Base-by-base conservation (phyloP, 2,797 vertebrate species). In the Spinus olivaceus region DNA sequence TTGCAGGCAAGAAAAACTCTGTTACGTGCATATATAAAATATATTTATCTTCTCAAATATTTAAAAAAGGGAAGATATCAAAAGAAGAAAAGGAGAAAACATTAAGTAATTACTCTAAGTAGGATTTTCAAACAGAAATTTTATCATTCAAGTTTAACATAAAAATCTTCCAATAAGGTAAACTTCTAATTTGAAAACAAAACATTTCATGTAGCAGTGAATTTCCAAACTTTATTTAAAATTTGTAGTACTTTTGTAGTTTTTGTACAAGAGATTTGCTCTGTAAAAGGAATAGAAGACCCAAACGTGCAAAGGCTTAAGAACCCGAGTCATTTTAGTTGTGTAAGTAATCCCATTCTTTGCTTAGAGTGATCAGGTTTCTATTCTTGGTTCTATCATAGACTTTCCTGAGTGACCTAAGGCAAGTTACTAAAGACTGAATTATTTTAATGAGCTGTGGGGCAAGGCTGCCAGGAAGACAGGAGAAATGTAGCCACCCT, bases 271-370 rank as follows among this genome's bases (percentile, higher is more conserved):
- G 54, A 82, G 46, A 42, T 91, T 89, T 94, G 91, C 50, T 85
- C 44, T 76, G 21, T 50, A 49, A 81, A 87, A 92, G 50, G 50
- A 78, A 61, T 35, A 54, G 50, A 74, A 85, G 65, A 61, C 12
- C 14, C 37, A 81, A 94, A 90, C 33, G 18, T 92, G 84, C 73
- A 81, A 94, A 93, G 79, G 74, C 79, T 94, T 95, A 97, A 94
- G 86, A 87, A 92, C 54, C 39, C 0, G 8, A 95, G 86, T 93
- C 72, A 83, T 78, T 95, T 96, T 94, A 95, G 94, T 65, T 84
- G 79, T 81, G 69, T 93, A 87, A 87, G 94, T 96, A 97, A 96
- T 96, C 94, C 86, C 94, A 93, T 97, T 97, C 94, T 95, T 93
- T 91, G 69, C 91, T 91, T 87, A 97, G 95, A 81, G 89, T 74